Conservation (phyloP, 1,140 invertebrate species). For the Bombus vancouverensis region DNA sequence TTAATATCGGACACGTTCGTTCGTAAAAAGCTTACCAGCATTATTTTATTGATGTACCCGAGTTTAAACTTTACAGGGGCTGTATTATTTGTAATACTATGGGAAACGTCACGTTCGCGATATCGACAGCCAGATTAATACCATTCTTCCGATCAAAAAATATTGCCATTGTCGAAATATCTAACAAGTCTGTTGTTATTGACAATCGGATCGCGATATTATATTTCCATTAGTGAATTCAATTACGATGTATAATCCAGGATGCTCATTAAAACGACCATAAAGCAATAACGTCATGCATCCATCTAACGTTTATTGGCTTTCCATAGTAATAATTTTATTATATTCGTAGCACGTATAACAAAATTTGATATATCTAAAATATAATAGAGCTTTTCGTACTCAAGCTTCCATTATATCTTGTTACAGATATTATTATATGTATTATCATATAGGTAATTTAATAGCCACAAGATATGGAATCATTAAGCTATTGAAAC, state of each 20-base stretch:
- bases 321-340: background rate
- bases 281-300: background rate
- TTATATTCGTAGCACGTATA: too few relatives aligned
- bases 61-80: background rate
- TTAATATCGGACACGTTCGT: background rate
- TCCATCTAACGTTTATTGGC: background rate
- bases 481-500: too few relatives aligned
- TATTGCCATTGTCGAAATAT: background rate
- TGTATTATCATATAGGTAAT: too few relatives aligned
- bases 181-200: background rate
- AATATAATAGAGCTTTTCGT: too few relatives aligned
- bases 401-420: too few relatives aligned
- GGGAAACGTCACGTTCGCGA: background rate
- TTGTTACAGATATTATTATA: too few relatives aligned
- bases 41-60: background rate
- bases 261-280: background rate
- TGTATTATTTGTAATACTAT: background rate
- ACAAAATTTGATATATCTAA: too few relatives aligned
- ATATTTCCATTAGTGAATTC: background rate
- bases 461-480: too few relatives aligned
- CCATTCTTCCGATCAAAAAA: background rate
- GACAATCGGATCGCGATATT: background rate
- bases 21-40: background rate
- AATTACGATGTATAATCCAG: background rate
- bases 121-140: conserved; percentile 6